Evolutionary conservation across 2,797 vertebrate species (phyloP).

Genomic region (Graptemys geographica): DNA sequence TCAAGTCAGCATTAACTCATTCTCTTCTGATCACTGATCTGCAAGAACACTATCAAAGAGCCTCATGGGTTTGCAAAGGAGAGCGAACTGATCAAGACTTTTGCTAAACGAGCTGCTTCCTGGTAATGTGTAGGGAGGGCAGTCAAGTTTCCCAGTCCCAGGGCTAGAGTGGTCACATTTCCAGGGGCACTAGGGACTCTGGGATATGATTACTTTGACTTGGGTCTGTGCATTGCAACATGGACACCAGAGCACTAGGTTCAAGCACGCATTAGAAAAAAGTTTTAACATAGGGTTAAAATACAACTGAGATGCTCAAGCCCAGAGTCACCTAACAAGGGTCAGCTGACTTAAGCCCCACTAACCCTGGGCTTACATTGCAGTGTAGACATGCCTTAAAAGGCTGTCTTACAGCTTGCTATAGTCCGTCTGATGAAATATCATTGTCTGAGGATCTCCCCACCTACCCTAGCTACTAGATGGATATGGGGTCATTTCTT

Average conservation of each 20-base stretch:
- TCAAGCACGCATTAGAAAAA: background rate
- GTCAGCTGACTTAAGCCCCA: background rate
- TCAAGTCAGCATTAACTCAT: no score
- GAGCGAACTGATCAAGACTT: no score
- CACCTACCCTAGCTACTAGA: accelerated
- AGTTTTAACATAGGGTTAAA: background rate
- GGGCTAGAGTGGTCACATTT: no score
- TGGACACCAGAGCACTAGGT: no score
- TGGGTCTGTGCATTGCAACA: no score
- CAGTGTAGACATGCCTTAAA: background rate
- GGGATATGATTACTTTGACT: no score
- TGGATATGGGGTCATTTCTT: background rate
- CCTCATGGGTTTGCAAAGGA: no score
- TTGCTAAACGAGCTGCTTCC: no score
- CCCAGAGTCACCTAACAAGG: background rate
- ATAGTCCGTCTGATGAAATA: accelerated
- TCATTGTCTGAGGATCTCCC: background rate
- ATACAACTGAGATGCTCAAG: background rate
- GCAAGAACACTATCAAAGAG: no score
- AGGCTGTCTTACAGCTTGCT: background rate
- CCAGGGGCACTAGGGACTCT: no score
- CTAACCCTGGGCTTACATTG: background rate
- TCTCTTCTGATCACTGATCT: no score
- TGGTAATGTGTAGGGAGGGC: no score
- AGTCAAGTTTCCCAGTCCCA: background rate